Percentiles rank a stretch among this genome's conserved stretches.
Conservation (phyloP, 2,797 vertebrate genomes). For the Anabas testudineus region DNA sequence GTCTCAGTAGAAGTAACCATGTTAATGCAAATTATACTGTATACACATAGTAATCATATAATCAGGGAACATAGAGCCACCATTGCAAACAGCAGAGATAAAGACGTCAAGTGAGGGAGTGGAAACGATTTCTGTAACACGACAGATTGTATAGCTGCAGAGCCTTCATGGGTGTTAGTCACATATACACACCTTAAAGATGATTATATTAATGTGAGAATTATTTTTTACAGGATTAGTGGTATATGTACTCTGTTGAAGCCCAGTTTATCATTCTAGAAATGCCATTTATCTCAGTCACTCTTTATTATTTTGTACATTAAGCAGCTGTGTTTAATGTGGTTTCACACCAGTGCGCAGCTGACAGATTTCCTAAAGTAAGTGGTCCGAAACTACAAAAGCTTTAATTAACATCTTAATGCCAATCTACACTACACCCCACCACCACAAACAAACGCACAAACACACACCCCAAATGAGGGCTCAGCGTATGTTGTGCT, state of each 20-base stretch:
- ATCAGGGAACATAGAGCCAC: slow-evolving; percentile 51
- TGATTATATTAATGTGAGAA: slow-evolving; percentile 9
- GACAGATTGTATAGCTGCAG: slow-evolving; percentile 34
- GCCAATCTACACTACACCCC: slow-evolving; percentile 39
- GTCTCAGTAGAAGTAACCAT: slow-evolving; percentile 24
- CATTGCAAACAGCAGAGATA: slow-evolving; percentile 42
- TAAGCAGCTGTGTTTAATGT: slow-evolving; percentile 61
- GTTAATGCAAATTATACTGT: slow-evolving; percentile 63
- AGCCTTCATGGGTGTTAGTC: slow-evolving; percentile 33
- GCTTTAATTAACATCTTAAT: slow-evolving; percentile 76
- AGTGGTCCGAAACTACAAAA: slow-evolving; percentile 65
- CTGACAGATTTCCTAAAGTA: slow-evolving; percentile 67
- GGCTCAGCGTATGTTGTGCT: slow-evolving; percentile 10
- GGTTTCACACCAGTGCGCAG: slow-evolving; percentile 64
- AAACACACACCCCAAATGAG: not conserved
- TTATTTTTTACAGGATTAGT: slow-evolving; percentile 32
- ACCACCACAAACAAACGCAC: slow-evolving; percentile 20
- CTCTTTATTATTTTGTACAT: slow-evolving; percentile 67
- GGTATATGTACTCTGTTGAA: slow-evolving; percentile 37
- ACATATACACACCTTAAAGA: slow-evolving; percentile 25
- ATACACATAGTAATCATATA: slow-evolving; percentile 58
- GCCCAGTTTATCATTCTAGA: slow-evolving; percentile 29
- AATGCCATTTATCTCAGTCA: slow-evolving; percentile 59
- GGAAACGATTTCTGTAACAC: slow-evolving; percentile 25
- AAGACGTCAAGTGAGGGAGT: slow-evolving; percentile 52